Conservation (phyloP, 2,888 invertebrate genomes). For the Elmis aenea region DNA sequence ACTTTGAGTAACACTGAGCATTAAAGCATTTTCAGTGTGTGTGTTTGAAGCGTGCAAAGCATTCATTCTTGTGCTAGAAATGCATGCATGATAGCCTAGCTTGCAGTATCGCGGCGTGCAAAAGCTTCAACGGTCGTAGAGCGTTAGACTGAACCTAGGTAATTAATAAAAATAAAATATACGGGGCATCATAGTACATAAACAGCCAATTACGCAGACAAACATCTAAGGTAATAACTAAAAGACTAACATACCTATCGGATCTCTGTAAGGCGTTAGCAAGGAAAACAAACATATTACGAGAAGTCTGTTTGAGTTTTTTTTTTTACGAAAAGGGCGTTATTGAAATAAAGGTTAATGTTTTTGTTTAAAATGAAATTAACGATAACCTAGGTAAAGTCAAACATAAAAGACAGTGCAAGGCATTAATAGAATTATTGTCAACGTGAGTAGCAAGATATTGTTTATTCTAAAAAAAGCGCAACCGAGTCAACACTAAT, state of each 20-base stretch:
- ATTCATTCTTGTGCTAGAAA: too few relatives aligned
- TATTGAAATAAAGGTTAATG: too few relatives aligned
- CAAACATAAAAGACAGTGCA: slow-evolving; percentile 38
- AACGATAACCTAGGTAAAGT: slow-evolving; percentile 41
- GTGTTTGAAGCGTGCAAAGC: too few relatives aligned
- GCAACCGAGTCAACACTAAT: slow-evolving; percentile 10
- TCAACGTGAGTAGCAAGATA: slow-evolving; percentile 12
- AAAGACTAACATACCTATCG: slow-evolving; percentile 46
- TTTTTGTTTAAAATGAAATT: too few relatives aligned
- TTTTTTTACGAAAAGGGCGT: slow-evolving; percentile 14
- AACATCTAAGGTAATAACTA: slow-evolving; percentile 22
- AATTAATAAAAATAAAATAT: slow-evolving; percentile 21
- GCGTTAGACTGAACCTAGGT: slow-evolving; percentile 45
- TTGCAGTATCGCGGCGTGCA: too few relatives aligned
- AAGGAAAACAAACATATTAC: slow-evolving; percentile 40
- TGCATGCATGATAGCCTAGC: too few relatives aligned
- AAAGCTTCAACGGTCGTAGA: slow-evolving; percentile 13
- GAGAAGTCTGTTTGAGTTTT: slow-evolving; percentile 28
- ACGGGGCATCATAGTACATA: slow-evolving; percentile 18
- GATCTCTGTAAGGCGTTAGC: slow-evolving; percentile 47
- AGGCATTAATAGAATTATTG: slow-evolving; percentile 25
- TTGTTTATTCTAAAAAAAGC: slow-evolving; percentile 14
- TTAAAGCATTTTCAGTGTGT: too few relatives aligned
- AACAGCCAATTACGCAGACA: slow-evolving; percentile 22
- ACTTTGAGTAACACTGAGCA: too few relatives aligned